phyloP scores from a whole-genome alignment of 2,113 vertebrate genomes.

The Stomatorhinus ivindoensis region DNA sequence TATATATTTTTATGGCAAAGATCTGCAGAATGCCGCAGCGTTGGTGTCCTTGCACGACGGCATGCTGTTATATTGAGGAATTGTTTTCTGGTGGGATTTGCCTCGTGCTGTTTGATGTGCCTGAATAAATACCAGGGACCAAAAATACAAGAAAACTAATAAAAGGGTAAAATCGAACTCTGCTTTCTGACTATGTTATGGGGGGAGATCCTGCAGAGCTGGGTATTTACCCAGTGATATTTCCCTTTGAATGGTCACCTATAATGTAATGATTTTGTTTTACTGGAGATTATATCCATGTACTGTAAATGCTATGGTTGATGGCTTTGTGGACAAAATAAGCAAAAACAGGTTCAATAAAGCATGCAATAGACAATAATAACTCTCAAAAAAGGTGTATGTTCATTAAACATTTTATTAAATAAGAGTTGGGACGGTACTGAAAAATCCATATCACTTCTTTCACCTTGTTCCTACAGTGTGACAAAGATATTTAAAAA shows the following conservation, averaged over 20 bases:
- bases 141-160: neutral
- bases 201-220: neutral
- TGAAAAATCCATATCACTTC: neutral
- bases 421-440: neutral
- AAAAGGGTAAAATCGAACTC: neutral
- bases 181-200: neutral
- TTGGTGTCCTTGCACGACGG: neutral
- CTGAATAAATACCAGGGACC: neutral
- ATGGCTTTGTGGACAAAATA: neutral
- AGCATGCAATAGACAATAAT: neutral
- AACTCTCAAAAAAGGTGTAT: neutral
- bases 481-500: neutral
- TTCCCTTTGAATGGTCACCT: neutral
- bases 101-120: neutral
- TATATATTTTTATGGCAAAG: neutral
- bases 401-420: neutral
- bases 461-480: neutral
- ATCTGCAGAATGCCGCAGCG: neutral
- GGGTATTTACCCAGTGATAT: neutral
- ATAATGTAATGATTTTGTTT: neutral
- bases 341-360: neutral
- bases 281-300: neutral
- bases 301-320: neutral
- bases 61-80: slow-evolving; percentile 5
- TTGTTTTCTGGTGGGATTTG: neutral